Base-by-base conservation (phyloP, 2,113 vertebrate species). In the Dunckerocampus dactyliophorus region DNA sequence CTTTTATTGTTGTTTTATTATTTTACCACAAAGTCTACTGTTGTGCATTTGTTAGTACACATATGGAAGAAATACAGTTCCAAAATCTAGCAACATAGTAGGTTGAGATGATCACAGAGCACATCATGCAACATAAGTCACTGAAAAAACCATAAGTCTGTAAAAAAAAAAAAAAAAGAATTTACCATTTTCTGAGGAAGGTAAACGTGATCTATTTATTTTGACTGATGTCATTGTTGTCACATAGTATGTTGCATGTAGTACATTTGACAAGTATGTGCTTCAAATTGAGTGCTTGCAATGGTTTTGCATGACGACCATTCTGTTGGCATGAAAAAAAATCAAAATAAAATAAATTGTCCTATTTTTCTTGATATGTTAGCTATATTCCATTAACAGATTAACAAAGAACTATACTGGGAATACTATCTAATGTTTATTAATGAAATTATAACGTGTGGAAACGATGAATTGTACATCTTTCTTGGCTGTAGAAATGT, bases 251-350 rank as follows among this genome's bases (percentile, higher is more conserved):
- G 66, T 85, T 92, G 92, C 92, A 92, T 93, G 93, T 89, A 83
- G 77, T 82, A 82, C 89, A 88, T 88, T 92, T 90, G 79, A 90
- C 77, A 89, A 86, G 87, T 69, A 85, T 87, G 82, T 81, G 81
- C 75, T 89, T 82, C 85, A 88, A 85, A 85, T 89, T 76, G 77
- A 86, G 81, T 82, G 85, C 80, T 82, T 61, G 90, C 81, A 73
- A 76, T 84, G 88, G 85, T 88, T 90, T 90, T 92, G 93, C 93
- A 94, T 93, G 94, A 86, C 90, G 86, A 87, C 88, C 91, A 86
- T 87, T 88, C 82, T 85, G 85, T 90, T 84, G 90, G 91, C 92
- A 92, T 93, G 93, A 90, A 84, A 37, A n/a, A 39, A 20, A 37
- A 55, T 28, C 24, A 54, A 55, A 34, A 37, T 6, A 12, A 22